phyloP scores from a whole-genome alignment of 2,888 invertebrate genomes.

The Erynnis tages region DNA sequence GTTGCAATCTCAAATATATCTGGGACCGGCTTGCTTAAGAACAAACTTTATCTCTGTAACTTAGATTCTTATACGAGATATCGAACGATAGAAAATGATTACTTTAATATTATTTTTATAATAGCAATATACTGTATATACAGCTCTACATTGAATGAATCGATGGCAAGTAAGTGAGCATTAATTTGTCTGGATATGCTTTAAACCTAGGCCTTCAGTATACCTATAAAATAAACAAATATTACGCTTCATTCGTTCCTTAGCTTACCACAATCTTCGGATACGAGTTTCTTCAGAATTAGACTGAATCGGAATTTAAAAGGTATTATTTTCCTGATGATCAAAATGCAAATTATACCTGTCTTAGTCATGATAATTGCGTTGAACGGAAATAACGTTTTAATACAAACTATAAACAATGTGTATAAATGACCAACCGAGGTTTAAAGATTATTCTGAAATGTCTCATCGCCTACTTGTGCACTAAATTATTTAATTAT shows the following conservation, averaged over 20 bases:
- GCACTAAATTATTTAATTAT: no score
- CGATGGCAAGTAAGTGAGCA: no score
- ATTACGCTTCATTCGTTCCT: no score
- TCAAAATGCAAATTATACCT: conserved; percentile 21
- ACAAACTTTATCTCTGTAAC: neutral
- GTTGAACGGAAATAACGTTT: conserved; percentile 23
- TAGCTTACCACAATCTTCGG: no score
- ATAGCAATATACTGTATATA: no score
- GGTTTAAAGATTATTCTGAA: neutral
- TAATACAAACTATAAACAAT: conserved; percentile 15
- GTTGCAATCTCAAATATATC: no score
- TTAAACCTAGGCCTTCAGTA: no score
- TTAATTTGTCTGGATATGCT: no score
- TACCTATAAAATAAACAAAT: no score
- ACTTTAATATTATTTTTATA: no score
- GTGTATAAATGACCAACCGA: neutral
- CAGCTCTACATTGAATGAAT: no score
- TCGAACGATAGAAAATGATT: neutral
- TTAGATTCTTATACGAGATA: neutral
- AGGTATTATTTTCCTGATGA: conserved; percentile 22
- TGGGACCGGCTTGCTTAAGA: neutral
- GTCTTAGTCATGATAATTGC: conserved; percentile 9
- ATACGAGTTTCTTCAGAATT: neutral
- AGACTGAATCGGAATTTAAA: conserved; percentile 7
- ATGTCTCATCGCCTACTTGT: no score